These are phyloP conservation scores for Drosophila hydei DNA, from an alignment of 1,140 invertebrate species.

Conservation along the genomic window DNA sequence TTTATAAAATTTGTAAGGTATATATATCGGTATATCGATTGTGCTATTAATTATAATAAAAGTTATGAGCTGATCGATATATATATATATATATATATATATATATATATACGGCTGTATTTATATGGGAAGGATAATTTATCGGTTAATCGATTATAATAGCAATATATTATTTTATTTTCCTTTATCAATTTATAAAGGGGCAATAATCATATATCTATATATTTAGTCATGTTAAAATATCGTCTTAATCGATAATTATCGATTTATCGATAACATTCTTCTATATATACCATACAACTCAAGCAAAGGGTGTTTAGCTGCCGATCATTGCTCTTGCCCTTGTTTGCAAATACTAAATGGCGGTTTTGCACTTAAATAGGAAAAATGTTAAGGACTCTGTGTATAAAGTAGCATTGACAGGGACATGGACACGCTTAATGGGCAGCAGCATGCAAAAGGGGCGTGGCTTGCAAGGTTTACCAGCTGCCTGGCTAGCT, in stretches of 20 bases:
- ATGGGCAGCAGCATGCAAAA: conserved; percentile 43
- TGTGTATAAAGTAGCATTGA: conserved; percentile 66
- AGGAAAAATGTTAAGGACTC: conserved; percentile 51
- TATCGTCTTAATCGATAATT: not conserved
- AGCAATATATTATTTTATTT: too few relatives aligned
- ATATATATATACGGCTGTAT: not conserved
- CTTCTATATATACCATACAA: too few relatives aligned
- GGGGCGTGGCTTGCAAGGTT: conserved; percentile 40
- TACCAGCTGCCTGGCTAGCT: not conserved
- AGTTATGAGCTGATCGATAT: too few relatives aligned
- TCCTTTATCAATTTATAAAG: too few relatives aligned
- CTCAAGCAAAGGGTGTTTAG: not conserved
- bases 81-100: not conserved
- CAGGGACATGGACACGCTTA: conserved; percentile 49
- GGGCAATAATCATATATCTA: too few relatives aligned
- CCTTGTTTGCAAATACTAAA: conserved; percentile 3
- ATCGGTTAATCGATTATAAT: too few relatives aligned
- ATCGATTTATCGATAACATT: too few relatives aligned
- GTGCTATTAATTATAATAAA: too few relatives aligned
- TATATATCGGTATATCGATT: not conserved
- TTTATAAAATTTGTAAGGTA: too few relatives aligned
- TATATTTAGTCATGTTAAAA: too few relatives aligned
- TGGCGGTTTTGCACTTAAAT: not conserved
- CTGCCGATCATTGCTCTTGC: not conserved
- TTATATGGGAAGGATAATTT: too few relatives aligned